These are phyloP conservation scores for Drosophila pseudotakahashii DNA, from an alignment of 2,888 invertebrate genomes.

Conservation along the genomic window DNA sequence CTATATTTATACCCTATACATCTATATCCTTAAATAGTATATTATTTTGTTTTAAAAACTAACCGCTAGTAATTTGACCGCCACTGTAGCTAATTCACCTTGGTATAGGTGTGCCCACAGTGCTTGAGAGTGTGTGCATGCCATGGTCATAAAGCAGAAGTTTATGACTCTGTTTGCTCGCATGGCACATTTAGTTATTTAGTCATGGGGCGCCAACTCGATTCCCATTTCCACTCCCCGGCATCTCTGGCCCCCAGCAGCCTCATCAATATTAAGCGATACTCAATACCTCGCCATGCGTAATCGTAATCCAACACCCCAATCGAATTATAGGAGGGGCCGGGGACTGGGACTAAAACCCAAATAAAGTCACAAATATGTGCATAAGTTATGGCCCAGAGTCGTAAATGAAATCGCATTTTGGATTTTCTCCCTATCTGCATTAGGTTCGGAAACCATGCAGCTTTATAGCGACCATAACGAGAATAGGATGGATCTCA, in stretches of 20 bases:
- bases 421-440: conserved; percentile 15
- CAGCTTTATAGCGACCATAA: conserved; percentile 27
- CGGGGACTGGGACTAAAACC: background rate
- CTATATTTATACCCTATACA: no score
- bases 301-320: conserved; percentile 70
- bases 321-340: conserved; percentile 15
- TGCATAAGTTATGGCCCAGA: conserved; percentile 68
- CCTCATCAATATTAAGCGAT: conserved; percentile 76
- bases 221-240: conserved; percentile 34
- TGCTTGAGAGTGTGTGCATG: conserved; percentile 21
- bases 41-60: no score
- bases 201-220: conserved; percentile 51
- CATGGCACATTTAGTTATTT: conserved; percentile 52
- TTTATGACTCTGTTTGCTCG: conserved; percentile 78
- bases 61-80: background rate
- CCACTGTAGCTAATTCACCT: conserved; percentile 18
- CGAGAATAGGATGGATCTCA: conserved; percentile 23
- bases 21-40: background rate
- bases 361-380: conserved; percentile 72
- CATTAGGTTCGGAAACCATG: conserved; percentile 11
- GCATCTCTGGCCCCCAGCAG: conserved; percentile 25
- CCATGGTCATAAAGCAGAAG: conserved; percentile 66
- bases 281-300: conserved; percentile 60
- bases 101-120: conserved; percentile 33
- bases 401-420: conserved; percentile 70